A percentile compares a stretch with the other conserved stretches of the same genome.
phyloP scores from a whole-genome alignment of 2,888 invertebrate genomes.

The Eupithecia subumbrata region DNA sequence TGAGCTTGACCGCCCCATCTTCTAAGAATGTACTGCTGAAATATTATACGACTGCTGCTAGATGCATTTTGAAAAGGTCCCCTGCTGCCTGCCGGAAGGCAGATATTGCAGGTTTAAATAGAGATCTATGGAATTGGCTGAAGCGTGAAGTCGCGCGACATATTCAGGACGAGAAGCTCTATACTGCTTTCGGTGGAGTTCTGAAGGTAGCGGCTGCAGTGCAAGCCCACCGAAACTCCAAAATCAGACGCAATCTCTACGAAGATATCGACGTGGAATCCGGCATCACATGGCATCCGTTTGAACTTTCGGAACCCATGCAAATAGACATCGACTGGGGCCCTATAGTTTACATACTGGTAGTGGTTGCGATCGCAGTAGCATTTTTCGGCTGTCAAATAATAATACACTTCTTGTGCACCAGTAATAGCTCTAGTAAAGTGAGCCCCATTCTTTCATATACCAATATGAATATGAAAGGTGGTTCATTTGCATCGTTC shows the following conservation, averaged over 20 bases:
- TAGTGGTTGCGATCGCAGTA: constrained; percentile 59
- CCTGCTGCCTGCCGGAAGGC: constrained; percentile 68
- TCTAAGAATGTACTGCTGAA: constrained; percentile 70
- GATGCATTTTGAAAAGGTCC: constrained; percentile 70
- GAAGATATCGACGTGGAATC: constrained; percentile 48
- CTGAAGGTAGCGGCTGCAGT: constrained; percentile 75
- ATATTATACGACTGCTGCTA: constrained; percentile 71
- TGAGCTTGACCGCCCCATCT: constrained; percentile 61
- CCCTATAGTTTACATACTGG: constrained; percentile 59
- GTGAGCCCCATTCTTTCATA: background rate
- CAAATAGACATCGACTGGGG: constrained; percentile 65
- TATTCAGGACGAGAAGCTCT: constrained; percentile 70
- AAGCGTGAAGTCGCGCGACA: constrained; percentile 74
- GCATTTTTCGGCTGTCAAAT: constrained; percentile 66
- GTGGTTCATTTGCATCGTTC: background rate
- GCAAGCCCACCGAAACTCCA: constrained; percentile 71
- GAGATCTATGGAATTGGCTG: constrained; percentile 78
- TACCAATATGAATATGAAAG: background rate
- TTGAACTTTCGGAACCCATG: constrained; percentile 61
- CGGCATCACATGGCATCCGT: constrained; percentile 64
- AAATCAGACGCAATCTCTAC: constrained; percentile 68
- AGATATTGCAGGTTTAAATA: constrained; percentile 74
- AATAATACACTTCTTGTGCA: constrained; percentile 63
- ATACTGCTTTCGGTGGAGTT: constrained; percentile 72
- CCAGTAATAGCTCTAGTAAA: constrained; percentile 51